phyloP scores from a whole-genome alignment of 23 tunicate genomes.

The Clavelina lepadiformis region DNA sequence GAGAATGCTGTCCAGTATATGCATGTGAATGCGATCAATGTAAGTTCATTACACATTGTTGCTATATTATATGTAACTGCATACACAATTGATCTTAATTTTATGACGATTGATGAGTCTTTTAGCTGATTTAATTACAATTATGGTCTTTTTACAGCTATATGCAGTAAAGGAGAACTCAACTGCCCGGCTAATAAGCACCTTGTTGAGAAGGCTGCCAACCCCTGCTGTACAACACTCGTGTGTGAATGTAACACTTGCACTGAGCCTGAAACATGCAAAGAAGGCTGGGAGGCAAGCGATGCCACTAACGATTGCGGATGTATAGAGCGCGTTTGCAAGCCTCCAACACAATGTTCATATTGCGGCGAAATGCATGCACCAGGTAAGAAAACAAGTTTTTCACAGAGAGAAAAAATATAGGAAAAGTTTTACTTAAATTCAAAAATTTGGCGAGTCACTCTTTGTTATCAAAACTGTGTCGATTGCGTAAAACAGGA shows the following conservation, averaged over 20 bases:
- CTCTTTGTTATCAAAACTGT: not conserved
- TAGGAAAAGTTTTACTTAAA: not conserved
- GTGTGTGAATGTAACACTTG: conserved; percentile 88
- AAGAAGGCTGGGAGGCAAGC: conserved; percentile 61
- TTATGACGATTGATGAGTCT: not conserved
- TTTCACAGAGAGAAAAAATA: not conserved
- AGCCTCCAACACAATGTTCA: conserved; percentile 57
- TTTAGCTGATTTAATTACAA: not conserved
- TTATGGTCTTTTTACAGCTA: conserved; percentile 21
- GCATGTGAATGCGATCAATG: conserved; percentile 91
- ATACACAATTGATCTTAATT: no score
- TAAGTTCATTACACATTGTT: conserved; percentile 32
- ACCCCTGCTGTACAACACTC: conserved; percentile 64
- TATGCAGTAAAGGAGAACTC: conserved; percentile 53
- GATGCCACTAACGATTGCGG: conserved; percentile 74
- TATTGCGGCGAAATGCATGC: conserved; percentile 51
- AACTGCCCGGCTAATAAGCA: conserved; percentile 63
- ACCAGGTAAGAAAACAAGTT: conserved; percentile 52
- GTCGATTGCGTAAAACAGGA: conserved; percentile 21
- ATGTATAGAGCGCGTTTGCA: conserved; percentile 51
- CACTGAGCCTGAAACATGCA: conserved; percentile 59
- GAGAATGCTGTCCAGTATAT: conserved; percentile 83
- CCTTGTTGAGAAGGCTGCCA: conserved; percentile 38
- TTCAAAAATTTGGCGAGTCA: not conserved
- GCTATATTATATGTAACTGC: no score